A percentile compares a stretch with the other conserved stretches of the same genome.
These are phyloP conservation scores for Orchestes rusci DNA, from an alignment of 2,888 invertebrate genomes.

Conservation along the genomic window DNA sequence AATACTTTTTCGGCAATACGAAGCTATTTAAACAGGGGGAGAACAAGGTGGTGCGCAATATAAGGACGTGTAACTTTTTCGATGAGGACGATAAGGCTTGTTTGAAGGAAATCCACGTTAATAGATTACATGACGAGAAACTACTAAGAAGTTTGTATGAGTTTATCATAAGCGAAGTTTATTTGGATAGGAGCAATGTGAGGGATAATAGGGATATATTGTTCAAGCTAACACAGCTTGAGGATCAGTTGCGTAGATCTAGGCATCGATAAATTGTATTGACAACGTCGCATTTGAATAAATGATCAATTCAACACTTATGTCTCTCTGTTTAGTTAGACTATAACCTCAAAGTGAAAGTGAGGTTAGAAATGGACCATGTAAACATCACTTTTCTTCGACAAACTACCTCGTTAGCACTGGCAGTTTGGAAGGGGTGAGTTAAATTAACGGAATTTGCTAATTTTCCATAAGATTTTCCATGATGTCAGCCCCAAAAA, in stretches of 20 bases:
- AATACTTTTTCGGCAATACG: conserved; percentile 3
- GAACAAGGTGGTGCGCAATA: conserved; percentile 17
- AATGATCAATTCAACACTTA: no score
- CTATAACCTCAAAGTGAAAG: no score
- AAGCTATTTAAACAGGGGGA: conserved; percentile 20
- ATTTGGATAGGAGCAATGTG: conserved; percentile 8
- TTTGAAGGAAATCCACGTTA: conserved; percentile 22
- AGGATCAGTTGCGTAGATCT: conserved; percentile 18
- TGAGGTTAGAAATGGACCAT: no score
- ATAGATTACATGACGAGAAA: conserved; percentile 4
- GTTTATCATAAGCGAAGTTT: conserved; percentile 11
- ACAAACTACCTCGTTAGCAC: no score
- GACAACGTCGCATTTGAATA: no score
- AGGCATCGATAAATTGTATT: not conserved
- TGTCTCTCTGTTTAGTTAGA: no score
- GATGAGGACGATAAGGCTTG: conserved; percentile 26
- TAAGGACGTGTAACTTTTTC: conserved; percentile 8
- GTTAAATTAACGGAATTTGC: no score
- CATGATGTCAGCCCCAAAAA: conserved; percentile 40
- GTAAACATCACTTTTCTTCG: no score
- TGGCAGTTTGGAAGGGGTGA: no score
- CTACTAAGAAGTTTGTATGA: conserved; percentile 13
- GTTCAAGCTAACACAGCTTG: conserved; percentile 15
- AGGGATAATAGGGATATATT: conserved; percentile 17
- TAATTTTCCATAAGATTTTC: no score